Conservation (phyloP, 2,113 vertebrate genomes). For the Manacus vitellinus region DNA sequence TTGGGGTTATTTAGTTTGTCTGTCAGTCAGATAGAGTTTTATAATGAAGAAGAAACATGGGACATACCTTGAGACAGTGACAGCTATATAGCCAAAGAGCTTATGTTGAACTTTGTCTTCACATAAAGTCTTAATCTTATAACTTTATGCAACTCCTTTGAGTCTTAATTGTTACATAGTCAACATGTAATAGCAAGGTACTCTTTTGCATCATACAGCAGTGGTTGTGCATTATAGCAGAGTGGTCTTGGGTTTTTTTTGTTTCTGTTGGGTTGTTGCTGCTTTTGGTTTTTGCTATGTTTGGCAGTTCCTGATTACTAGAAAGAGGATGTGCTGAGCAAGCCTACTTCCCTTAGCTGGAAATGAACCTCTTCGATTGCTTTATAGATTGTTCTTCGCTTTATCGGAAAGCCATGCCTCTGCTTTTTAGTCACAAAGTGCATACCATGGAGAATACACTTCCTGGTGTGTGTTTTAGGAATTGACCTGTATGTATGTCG, state of each 20-base stretch:
- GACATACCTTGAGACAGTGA: not conserved
- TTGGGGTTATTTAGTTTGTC: not conserved
- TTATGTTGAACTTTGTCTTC: not conserved
- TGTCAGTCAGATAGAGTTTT: not conserved
- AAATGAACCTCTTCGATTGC: not conserved
- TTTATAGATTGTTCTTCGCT: not conserved
- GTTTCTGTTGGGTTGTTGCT: not conserved
- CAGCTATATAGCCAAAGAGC: not conserved
- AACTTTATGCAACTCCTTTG: not conserved
- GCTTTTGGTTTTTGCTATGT: not conserved
- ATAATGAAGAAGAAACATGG: not conserved
- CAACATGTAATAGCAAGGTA: not conserved
- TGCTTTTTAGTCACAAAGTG: conserved; percentile 39
- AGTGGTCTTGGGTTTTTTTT: not conserved
- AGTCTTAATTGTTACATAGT: not conserved
- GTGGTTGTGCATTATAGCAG: not conserved
- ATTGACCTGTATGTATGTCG: not conserved
- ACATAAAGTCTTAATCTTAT: not conserved
- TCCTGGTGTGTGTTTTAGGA: not conserved
- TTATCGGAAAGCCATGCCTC: not conserved
- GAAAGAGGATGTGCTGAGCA: not conserved
- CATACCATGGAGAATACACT: not conserved
- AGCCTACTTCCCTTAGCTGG: not conserved
- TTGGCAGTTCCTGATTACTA: not conserved
- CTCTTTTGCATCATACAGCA: not conserved